Evolutionary conservation across 2,888 invertebrate species (phyloP), one percentile per base, ranked within the genome.

Genomic region (Perizoma affinitatum): DNA sequence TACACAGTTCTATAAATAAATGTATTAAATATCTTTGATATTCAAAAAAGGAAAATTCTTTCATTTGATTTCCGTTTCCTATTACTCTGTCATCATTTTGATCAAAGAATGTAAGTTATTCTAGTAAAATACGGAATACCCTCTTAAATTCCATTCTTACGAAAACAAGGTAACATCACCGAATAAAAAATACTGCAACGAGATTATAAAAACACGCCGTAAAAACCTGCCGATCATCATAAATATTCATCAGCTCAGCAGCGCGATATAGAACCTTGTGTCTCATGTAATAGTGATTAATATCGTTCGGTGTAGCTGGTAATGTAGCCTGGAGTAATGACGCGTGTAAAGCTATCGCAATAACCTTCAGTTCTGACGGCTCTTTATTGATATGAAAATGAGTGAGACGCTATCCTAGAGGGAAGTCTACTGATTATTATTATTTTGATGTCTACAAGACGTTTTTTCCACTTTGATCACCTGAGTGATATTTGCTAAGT

Each of bases 151-250:
- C 34, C 47, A 47, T 35, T 35, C 34, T 6, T 47, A 9, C 35
- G 4, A 47, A 47, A 47, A 59, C 42, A 54, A 45, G 51, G 40
- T 42, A 54, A 36, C 35, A n/a, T 54, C 42, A 49, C 48, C 49
- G 52, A n/a, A 40, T 35, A 61, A 61, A 44, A 47, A 49, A 36
- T 61, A 57, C 61, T 62, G 54, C 57, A 49, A 69, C 69, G 66
- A 79, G 84, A 84, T 84, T 85, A 84, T 83, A 84, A 85, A 85
- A 84, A 82, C 81, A 83, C 76, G 73, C 66, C 74, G 70, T 83
- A 82, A 84, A 83, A 82, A 76, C 72, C 74, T 70, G 64, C 62
- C 72, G 74, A 81, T 76, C 70, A 70, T 71, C 74, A 75, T 78
- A 79, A 80, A 80, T 77, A 80, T 77, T 76, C 72, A 74, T 72